Conservation (phyloP, 2,888 invertebrate species). For the Pediacus dermestoides region DNA sequence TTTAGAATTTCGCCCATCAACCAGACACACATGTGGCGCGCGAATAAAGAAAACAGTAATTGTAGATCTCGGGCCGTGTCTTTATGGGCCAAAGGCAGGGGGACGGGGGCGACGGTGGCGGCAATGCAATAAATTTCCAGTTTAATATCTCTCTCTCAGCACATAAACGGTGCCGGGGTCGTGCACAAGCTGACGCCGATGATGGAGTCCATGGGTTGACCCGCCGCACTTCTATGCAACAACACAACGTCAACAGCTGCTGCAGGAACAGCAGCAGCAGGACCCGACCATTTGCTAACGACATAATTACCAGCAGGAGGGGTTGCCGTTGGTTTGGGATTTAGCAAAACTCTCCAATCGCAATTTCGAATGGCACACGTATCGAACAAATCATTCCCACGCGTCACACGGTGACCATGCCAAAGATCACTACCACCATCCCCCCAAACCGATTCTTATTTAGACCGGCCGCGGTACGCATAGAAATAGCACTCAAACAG, state of each 20-base stretch:
- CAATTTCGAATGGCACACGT: slow-evolving; percentile 41
- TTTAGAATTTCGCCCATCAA: slow-evolving; percentile 16
- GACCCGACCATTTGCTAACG: slow-evolving; percentile 44
- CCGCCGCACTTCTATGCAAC: slow-evolving; percentile 30
- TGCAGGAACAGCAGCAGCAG: slow-evolving; percentile 36
- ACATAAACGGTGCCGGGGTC: slow-evolving; percentile 46
- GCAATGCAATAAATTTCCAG: slow-evolving; percentile 49
- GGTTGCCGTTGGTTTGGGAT: too few relatives aligned
- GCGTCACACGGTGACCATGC: slow-evolving; percentile 41
- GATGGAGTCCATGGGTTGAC: slow-evolving; percentile 46
- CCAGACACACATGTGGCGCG: slow-evolving; percentile 31
- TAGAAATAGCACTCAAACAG: slow-evolving; percentile 50
- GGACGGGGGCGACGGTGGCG: slow-evolving; percentile 38
- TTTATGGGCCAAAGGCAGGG: slow-evolving; percentile 39
- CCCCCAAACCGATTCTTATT: slow-evolving; percentile 33
- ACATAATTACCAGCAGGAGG: slow-evolving; percentile 44
- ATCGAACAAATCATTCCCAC: slow-evolving; percentile 49
- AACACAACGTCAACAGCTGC: slow-evolving; percentile 35
- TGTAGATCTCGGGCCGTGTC: slow-evolving; percentile 39
- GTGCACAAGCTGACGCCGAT: slow-evolving; percentile 51
- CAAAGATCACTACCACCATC: slow-evolving; percentile 41
- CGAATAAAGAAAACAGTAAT: slow-evolving; percentile 42
- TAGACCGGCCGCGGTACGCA: slow-evolving; percentile 37
- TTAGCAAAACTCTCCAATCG: slow-evolving; percentile 21
- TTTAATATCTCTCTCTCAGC: slow-evolving; percentile 48